Conservation (phyloP, 2,113 vertebrate species). For the Gasterosteus aculeatus region DNA sequence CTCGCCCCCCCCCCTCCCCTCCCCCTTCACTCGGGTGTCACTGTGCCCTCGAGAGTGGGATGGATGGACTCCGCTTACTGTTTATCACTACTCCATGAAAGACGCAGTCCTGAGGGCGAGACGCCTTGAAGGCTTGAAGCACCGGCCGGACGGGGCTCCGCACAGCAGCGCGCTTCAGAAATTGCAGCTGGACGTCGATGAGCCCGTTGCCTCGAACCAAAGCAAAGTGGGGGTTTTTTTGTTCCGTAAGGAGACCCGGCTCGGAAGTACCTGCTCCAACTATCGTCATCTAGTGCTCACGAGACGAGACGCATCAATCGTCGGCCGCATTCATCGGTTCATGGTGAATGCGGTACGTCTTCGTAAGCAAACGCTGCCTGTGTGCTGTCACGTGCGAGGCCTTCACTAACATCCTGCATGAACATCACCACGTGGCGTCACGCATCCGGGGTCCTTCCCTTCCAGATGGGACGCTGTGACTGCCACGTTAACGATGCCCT, state of each 20-base stretch:
- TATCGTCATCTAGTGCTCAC: background rate
- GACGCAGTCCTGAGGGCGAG: background rate
- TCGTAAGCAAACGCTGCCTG: too few relatives aligned
- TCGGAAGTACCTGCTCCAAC: background rate
- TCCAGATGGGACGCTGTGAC: slow-evolving; percentile 41
- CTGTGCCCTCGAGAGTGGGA: slow-evolving; percentile 44
- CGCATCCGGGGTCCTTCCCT: slow-evolving; percentile 31
- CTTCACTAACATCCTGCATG: slow-evolving; percentile 14
- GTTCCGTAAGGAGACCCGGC: too few relatives aligned
- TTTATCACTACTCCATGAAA: slow-evolving; percentile 36
- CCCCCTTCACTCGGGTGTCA: slow-evolving; percentile 39
- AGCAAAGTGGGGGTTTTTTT: too few relatives aligned
- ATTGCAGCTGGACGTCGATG: background rate
- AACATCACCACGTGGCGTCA: slow-evolving; percentile 23
- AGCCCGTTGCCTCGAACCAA: background rate
- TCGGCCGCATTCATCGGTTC: background rate
- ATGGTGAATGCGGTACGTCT: background rate
- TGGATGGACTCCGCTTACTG: slow-evolving; percentile 52
- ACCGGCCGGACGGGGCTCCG: background rate
- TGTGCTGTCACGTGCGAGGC: background rate
- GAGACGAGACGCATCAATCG: background rate
- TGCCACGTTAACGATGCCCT: slow-evolving; percentile 47
- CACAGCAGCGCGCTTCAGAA: background rate
- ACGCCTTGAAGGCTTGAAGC: background rate
- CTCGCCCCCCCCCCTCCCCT: background rate